A percentile compares a stretch with the other conserved stretches of the same genome.
Conservation (phyloP, 2,888 invertebrate genomes). For the Portevinia maculata region DNA sequence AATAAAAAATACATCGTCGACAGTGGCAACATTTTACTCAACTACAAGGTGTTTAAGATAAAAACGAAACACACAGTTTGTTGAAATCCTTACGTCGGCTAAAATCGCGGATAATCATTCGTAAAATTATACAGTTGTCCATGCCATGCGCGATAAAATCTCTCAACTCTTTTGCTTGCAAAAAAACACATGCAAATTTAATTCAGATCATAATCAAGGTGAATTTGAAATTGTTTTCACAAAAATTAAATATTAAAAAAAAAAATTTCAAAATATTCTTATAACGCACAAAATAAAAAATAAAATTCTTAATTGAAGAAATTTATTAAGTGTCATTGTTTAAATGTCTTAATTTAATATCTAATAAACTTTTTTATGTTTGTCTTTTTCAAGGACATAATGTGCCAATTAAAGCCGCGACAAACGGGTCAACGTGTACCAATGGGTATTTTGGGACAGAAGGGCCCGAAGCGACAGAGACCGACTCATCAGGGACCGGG, state of each 20-base stretch:
- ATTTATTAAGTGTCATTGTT: neutral
- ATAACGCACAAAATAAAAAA: constrained; percentile 46
- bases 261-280: constrained; percentile 40
- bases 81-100: constrained; percentile 77
- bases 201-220: constrained; percentile 82
- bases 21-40: constrained; percentile 34
- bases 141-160: constrained; percentile 84
- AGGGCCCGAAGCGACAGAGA: constrained; percentile 84
- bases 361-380: constrained; percentile 39
- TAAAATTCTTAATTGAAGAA: neutral
- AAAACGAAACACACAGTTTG: constrained; percentile 78
- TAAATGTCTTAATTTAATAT: neutral
- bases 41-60: constrained; percentile 46
- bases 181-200: constrained; percentile 82
- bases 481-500: constrained; percentile 84
- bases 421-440: constrained; percentile 83
- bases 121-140: constrained; percentile 81
- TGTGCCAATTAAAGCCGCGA: constrained; percentile 83
- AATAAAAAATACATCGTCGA: constrained; percentile 9
- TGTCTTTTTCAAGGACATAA: constrained; percentile 80
- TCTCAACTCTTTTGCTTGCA: constrained; percentile 83
- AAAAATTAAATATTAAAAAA: constrained; percentile 13
- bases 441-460: constrained; percentile 83
- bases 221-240: constrained; percentile 71
- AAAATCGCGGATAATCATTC: constrained; percentile 80